These are phyloP conservation scores for Cheilosia urbana DNA, from an alignment of 2,888 invertebrate species.

Conservation along the genomic window DNA sequence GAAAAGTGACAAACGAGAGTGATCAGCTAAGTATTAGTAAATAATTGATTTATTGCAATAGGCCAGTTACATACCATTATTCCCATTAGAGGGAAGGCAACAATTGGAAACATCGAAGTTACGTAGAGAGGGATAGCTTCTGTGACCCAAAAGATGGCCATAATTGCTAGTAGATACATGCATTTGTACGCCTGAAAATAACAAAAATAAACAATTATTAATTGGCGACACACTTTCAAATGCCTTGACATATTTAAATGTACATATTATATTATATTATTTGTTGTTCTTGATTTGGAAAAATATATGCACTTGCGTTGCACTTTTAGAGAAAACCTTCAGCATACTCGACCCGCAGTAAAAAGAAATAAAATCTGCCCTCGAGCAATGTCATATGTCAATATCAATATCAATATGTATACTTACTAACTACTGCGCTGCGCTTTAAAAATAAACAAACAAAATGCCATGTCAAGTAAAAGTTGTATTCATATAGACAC, in stretches of 20 bases:
- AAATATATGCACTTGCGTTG: constrained; percentile 1
- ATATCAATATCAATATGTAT: constrained; percentile 39
- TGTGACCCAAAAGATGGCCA: constrained; percentile 93
- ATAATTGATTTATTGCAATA: constrained; percentile 48
- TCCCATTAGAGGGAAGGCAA: constrained; percentile 92
- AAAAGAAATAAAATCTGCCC: constrained; percentile 11
- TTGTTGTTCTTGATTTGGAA: constrained; percentile 25
- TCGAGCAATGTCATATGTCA: constrained; percentile 48
- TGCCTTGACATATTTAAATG: constrained; percentile 38
- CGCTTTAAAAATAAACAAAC: not conserved
- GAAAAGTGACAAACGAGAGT: constrained; percentile 21
- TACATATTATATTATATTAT: constrained; percentile 1
- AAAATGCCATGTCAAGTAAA: constrained; percentile 12
- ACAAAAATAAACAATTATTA: not conserved
- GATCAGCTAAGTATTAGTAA: not conserved
- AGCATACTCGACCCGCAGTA: not conserved
- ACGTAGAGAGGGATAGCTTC: constrained; percentile 92
- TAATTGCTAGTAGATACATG: constrained; percentile 91
- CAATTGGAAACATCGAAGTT: constrained; percentile 92
- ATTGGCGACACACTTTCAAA: not conserved
- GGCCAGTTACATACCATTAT: constrained; percentile 85
- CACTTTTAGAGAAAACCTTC: constrained; percentile 38
- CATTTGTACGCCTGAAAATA: constrained; percentile 87
- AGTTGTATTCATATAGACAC: constrained; percentile 26
- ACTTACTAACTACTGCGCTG: not conserved